Conservation (phyloP, 2,797 vertebrate species). For the Takifugu rubripes region DNA sequence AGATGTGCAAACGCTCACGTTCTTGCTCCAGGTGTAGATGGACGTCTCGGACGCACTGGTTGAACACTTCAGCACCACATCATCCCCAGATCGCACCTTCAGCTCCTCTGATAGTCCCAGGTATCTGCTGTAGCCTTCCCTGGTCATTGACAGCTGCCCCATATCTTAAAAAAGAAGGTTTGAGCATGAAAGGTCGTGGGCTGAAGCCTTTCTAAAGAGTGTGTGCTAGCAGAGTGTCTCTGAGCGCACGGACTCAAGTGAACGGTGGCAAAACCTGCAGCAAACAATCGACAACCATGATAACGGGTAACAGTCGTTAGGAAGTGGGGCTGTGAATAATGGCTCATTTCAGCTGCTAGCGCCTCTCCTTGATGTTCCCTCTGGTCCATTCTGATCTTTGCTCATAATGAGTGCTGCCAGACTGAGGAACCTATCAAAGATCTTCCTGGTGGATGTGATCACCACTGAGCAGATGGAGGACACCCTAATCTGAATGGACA, state of each 20-base stretch:
- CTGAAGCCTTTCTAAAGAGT: constrained; percentile 37
- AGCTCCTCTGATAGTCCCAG: constrained; percentile 52
- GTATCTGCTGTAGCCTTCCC: constrained; percentile 57
- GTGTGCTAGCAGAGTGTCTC: constrained; percentile 28
- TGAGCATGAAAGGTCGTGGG: neutral
- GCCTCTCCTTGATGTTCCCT: constrained; percentile 19
- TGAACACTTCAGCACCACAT: constrained; percentile 72
- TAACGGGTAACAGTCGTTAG: constrained; percentile 64
- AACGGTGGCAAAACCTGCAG: constrained; percentile 37
- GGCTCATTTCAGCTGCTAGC: constrained; percentile 55
- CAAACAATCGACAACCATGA: constrained; percentile 68
- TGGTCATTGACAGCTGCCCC: constrained; percentile 50
- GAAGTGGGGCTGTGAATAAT: constrained; percentile 70
- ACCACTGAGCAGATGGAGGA: constrained; percentile 62
- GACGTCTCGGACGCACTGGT: constrained; percentile 69
- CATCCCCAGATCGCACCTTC: constrained; percentile 56
- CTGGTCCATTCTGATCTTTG: constrained; percentile 61
- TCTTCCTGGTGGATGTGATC: constrained; percentile 59
- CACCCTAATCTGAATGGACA: constrained; percentile 42
- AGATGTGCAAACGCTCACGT: constrained; percentile 64
- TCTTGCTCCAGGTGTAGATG: constrained; percentile 70
- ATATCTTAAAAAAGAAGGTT: constrained; percentile 61
- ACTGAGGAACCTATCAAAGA: constrained; percentile 58
- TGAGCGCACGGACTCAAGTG: constrained; percentile 36
- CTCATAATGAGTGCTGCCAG: constrained; percentile 61